Evolutionary conservation across 2,888 invertebrate genomes (phyloP).

Genomic region (Dryomyza anilis): DNA sequence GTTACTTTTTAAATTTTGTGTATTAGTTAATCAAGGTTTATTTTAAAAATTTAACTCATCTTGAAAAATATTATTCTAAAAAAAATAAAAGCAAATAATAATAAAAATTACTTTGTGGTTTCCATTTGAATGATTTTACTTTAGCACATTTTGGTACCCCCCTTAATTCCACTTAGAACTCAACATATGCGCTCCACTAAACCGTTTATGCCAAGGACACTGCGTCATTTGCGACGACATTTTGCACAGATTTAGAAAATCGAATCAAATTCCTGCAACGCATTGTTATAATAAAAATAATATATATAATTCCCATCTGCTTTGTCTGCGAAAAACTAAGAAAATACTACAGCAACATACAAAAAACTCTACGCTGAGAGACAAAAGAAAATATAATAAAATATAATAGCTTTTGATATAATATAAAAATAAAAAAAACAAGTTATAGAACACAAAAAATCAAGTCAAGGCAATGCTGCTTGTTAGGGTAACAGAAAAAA

Average conservation of each 20-base stretch:
- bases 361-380: neutral
- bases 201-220: conserved; percentile 10
- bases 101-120: too few relatives aligned
- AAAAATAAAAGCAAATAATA: too few relatives aligned
- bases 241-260: conserved; percentile 4
- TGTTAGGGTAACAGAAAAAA: too few relatives aligned
- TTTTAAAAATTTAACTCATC: too few relatives aligned
- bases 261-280: conserved; percentile 5
- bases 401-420: neutral
- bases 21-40: too few relatives aligned
- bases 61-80: too few relatives aligned
- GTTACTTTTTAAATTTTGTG: too few relatives aligned
- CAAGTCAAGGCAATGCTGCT: neutral
- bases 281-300: neutral
- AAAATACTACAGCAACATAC: neutral
- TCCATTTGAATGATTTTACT: too few relatives aligned
- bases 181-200: neutral
- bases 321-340: neutral
- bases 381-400: neutral
- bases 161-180: too few relatives aligned
- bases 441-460: neutral
- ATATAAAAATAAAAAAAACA: neutral
- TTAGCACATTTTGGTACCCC: too few relatives aligned
- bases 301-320: neutral
- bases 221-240: neutral